Conservation (phyloP, 1,140 invertebrate genomes). For the Zaprionus gabonicus region DNA sequence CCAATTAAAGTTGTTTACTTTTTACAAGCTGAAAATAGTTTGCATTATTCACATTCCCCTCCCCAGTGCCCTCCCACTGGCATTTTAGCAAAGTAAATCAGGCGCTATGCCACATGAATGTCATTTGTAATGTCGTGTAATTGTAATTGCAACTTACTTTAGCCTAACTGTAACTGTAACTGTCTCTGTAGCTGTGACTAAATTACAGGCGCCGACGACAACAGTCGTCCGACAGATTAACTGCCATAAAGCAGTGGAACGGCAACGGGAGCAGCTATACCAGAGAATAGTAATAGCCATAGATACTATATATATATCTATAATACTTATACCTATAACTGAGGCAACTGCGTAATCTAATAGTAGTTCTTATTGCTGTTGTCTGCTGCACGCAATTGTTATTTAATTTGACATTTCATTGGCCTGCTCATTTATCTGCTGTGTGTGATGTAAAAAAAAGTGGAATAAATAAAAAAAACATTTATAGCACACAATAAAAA, state of each 20-base stretch:
- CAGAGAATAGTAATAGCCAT: background rate
- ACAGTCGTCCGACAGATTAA: conserved; percentile 12
- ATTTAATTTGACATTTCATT: conserved; percentile 58
- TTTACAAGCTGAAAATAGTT: conserved; percentile 7
- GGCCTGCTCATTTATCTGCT: conserved; percentile 8
- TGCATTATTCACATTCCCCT: background rate
- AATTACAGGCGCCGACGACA: conserved; percentile 11
- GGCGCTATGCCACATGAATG: conserved; percentile 37
- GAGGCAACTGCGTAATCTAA: conserved; percentile 17
- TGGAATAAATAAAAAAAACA: conserved; percentile 13
- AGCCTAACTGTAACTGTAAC: conserved; percentile 52
- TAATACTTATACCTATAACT: conserved; percentile 1
- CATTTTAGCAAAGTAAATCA: conserved; percentile 9
- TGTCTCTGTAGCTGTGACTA: conserved; percentile 40
- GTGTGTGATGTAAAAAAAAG: background rate
- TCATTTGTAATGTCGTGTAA: conserved; percentile 57
- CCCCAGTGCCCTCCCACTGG: background rate
- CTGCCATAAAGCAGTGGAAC: conserved; percentile 26
- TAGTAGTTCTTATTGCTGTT: conserved; percentile 32
- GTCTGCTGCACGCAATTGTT: conserved; percentile 53
- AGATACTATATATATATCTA: conserved; percentile 5
- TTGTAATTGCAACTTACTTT: conserved; percentile 39
- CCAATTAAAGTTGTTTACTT: conserved; percentile 7
- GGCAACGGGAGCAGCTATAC: conserved; percentile 7
- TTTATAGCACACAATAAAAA: background rate